Evolutionary conservation across 1,140 invertebrate species (phyloP).

Genomic region (Caerostris extrusa): DNA sequence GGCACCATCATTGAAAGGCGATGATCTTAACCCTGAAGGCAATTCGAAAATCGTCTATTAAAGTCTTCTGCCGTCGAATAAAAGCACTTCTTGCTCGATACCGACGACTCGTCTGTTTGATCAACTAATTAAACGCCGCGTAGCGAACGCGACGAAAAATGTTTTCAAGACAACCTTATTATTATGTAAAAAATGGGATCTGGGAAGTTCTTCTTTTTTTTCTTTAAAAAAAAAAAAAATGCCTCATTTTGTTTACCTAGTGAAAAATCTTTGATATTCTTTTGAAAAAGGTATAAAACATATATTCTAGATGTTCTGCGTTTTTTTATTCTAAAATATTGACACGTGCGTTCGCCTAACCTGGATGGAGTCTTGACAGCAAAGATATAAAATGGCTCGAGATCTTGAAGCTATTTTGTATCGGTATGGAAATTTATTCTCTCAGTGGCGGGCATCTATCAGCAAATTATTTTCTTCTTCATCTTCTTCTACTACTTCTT

Average conservation of each 20-base stretch:
- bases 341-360: background rate
- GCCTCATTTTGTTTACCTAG: slow-evolving; percentile 2
- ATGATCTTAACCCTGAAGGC: slow-evolving; percentile 43
- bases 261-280: background rate
- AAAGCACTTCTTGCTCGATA: background rate
- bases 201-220: background rate
- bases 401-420: too few species aligned
- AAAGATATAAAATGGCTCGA: too few species aligned
- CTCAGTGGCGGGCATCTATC: too few species aligned
- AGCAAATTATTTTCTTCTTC: too few species aligned
- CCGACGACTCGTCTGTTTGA: slow-evolving; percentile 24
- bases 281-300: slow-evolving; percentile 24
- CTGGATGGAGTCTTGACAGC: too few species aligned
- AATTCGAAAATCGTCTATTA: slow-evolving; percentile 28
- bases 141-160: background rate
- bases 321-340: background rate
- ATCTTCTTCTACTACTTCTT: too few species aligned
- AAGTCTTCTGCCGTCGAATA: background rate
- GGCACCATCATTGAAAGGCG: slow-evolving; percentile 18
- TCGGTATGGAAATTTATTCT: too few species aligned
- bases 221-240: background rate
- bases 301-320: background rate
- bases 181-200: background rate
- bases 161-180: background rate
- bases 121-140: slow-evolving; percentile 23